Percentiles rank a stretch among this genome's conserved stretches.
phyloP scores from a whole-genome alignment of 2,888 invertebrate genomes.

The Plusia festucae region DNA sequence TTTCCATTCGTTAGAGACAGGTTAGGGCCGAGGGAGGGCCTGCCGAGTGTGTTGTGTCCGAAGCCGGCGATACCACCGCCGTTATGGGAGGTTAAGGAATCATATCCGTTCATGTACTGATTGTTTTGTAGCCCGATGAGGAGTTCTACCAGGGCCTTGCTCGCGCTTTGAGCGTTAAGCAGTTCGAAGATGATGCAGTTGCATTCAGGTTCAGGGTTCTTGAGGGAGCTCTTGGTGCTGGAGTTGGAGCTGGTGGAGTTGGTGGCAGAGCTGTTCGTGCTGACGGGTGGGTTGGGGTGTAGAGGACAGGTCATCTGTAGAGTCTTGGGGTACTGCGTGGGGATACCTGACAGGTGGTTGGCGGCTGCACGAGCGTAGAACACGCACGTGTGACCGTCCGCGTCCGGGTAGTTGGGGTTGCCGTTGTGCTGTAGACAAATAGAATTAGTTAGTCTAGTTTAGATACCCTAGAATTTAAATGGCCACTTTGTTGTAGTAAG shows the following conservation, averaged over 20 bases:
- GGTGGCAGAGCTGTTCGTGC: conserved; percentile 62
- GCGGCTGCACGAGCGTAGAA: conserved; percentile 88
- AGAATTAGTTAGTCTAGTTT: not conserved
- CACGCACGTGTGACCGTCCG: conserved; percentile 86
- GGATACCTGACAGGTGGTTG: conserved; percentile 84
- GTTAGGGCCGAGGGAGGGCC: conserved; percentile 75
- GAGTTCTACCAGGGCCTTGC: conserved; percentile 84
- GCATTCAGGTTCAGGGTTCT: conserved; percentile 82
- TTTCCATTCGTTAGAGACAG: conserved; percentile 83
- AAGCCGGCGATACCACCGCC: conserved; percentile 60
- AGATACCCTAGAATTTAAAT: too few species aligned
- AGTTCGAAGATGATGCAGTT: conserved; percentile 85
- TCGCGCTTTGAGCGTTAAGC: conserved; percentile 82
- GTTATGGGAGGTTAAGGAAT: conserved; percentile 61
- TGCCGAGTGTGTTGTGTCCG: conserved; percentile 74
- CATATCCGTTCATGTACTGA: conserved; percentile 83
- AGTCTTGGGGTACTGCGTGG: conserved; percentile 76
- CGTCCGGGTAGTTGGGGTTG: conserved; percentile 96
- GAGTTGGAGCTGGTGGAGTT: conserved; percentile 74
- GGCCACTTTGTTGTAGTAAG: too few species aligned
- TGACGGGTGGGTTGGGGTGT: conserved; percentile 75
- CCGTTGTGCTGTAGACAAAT: conserved; percentile 94
- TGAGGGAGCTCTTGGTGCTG: conserved; percentile 71
- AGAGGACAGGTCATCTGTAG: conserved; percentile 82
- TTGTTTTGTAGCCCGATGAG: conserved; percentile 84